A percentile compares a stretch with the other conserved stretches of the same genome.
Conservation (phyloP, 2,113 vertebrate genomes). For the Tamias sibiricus region DNA sequence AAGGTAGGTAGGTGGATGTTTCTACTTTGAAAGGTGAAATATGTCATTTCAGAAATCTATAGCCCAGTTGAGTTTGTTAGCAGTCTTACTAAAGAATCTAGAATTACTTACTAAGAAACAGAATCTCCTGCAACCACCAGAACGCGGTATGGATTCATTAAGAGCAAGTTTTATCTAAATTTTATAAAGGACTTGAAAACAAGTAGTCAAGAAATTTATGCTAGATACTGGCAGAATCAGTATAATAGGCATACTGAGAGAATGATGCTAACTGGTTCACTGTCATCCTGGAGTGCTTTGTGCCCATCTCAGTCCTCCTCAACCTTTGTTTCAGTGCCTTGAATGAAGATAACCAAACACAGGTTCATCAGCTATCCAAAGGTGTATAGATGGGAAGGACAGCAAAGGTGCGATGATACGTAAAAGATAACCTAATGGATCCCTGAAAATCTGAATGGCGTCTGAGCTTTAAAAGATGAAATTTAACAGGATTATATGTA, state of each 20-base stretch:
- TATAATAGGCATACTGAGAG: neutral
- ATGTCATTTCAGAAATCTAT: neutral
- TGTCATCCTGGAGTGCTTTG: neutral
- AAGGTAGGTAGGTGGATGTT: neutral
- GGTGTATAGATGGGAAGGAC: neutral
- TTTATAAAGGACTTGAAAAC: neutral
- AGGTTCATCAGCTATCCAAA: neutral
- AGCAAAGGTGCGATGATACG: neutral
- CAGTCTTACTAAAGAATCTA: neutral
- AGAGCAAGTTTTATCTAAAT: neutral
- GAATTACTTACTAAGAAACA: neutral
- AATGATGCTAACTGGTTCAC: neutral
- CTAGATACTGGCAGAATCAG: neutral
- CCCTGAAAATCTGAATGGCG: neutral
- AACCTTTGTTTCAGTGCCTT: neutral
- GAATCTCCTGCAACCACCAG: neutral
- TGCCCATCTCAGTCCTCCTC: neutral
- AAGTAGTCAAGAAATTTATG: neutral
- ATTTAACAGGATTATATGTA: neutral
- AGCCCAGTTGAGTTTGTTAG: neutral
- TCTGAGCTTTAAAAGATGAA: neutral
- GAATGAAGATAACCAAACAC: neutral
- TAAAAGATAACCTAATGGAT: neutral
- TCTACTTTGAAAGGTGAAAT: neutral
- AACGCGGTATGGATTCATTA: neutral